Conservation (phyloP, 2,888 invertebrate genomes). For the Sarcophaga subvicina region DNA sequence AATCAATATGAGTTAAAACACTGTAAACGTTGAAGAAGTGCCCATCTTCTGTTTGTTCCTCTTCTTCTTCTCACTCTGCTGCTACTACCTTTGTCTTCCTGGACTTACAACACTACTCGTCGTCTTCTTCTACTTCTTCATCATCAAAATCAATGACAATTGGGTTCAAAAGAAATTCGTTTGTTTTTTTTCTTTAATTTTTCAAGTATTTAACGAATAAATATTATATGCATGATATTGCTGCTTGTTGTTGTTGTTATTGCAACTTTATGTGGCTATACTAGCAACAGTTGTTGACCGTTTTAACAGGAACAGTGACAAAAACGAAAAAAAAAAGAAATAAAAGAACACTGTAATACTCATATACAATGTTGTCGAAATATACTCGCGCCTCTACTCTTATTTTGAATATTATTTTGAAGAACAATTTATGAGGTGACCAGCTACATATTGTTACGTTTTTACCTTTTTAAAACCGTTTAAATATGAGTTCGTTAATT, state of each 20-base stretch:
- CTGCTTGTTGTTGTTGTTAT: constrained; percentile 14
- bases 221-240: constrained; percentile 39
- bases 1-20: constrained; percentile 79
- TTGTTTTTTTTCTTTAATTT: neutral
- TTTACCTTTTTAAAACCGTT: no score
- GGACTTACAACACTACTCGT: constrained; percentile 7
- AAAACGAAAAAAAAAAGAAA: neutral
- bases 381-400: no score
- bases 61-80: neutral
- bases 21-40: constrained; percentile 67
- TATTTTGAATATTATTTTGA: no score
- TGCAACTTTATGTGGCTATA: constrained; percentile 7
- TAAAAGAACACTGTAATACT: constrained; percentile 17
- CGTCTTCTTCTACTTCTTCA: neutral
- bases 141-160: constrained; percentile 58
- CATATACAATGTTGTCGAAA: no score
- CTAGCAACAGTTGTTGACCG: constrained; percentile 30
- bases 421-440: no score
- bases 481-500: no score
- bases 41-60: constrained; percentile 36
- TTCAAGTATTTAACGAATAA: constrained; percentile 35
- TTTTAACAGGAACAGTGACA: constrained; percentile 50
- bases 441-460: no score
- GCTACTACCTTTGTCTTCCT: constrained; percentile 28
- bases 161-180: constrained; percentile 44